Evolutionary conservation across 1,140 invertebrate genomes (phyloP), one percentile per base, ranked within the genome.

Genomic region (Manduca sexta): DNA sequence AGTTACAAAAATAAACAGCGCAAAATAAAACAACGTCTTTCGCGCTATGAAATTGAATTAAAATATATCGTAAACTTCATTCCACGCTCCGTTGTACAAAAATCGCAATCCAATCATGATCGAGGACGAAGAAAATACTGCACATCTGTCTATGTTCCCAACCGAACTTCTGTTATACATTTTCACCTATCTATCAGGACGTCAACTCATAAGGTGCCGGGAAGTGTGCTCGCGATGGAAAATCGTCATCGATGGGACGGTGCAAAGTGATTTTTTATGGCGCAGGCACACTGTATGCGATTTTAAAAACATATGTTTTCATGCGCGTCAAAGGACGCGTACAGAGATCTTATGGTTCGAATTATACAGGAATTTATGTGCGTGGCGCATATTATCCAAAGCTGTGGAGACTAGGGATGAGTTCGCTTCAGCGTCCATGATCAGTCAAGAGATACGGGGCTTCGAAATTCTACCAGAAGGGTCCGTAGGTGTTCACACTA

Each of bases 161-260:
- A 45, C 43, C 2, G 43, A 45, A 18, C 15, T 45, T n/a, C 17
- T 45, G 17, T n/a, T 12, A 6, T n/a, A 35, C 7, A 45, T 45
- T 18, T 45, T 45, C 6, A 12, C 43, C 1, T 45, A 16, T 45
- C 46, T 74, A 18, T 16, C 63, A 11, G 66, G 64, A 0, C 71
- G 64, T 60, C 51, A 73, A 2, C 38, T 80, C 4, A 51, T 57
- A 4, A 63, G 31, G 44, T 80, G 68, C 38, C 68, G 74, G 13
- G 48, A 46, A 52, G 71, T 83, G 1, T 75, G 70, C 29, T 17
- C 15, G 0, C 58, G 67, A 45, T 79, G 74, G 67, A 69, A 58
- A 21, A 38, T 51, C 6, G 63, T 77, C 40, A 44, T 77, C n/a
- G 76, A 80, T 38, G 53, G 41, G 16, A 5, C 73, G 2, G 37